These are phyloP conservation scores for Tetheella fluctuosa DNA, from an alignment of 2,888 invertebrate genomes.

Conservation along the genomic window DNA sequence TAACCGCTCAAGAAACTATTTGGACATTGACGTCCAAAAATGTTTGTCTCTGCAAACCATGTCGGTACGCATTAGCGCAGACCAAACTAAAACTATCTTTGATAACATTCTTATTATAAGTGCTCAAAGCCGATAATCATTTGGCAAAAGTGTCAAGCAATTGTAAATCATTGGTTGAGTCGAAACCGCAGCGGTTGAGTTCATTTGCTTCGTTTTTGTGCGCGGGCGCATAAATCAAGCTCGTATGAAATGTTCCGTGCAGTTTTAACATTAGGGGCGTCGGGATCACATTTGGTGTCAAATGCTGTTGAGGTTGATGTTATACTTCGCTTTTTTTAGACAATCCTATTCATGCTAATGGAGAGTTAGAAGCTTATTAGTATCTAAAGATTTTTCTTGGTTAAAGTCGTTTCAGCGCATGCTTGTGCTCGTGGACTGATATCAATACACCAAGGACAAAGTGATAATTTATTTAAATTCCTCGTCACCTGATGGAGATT, in stretches of 20 bases:
- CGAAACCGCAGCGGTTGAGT: slow-evolving; percentile 26
- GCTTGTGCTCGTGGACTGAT: not conserved
- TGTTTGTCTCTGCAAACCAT: slow-evolving; percentile 6
- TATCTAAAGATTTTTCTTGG: not conserved
- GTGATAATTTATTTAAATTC: too few species aligned
- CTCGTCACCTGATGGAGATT: too few species aligned
- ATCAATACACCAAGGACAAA: too few species aligned
- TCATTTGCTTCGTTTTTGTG: slow-evolving; percentile 46
- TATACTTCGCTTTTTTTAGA: slow-evolving; percentile 5
- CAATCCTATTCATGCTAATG: not conserved
- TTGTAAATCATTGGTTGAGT: slow-evolving; percentile 12
- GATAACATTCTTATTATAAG: not conserved
- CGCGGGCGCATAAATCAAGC: slow-evolving; percentile 58
- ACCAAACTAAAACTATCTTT: not conserved
- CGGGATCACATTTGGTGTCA: slow-evolving; percentile 58
- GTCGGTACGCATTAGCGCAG: not conserved
- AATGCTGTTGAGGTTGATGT: slow-evolving; percentile 29
- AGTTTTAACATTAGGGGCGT: slow-evolving; percentile 67
- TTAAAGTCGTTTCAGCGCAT: not conserved
- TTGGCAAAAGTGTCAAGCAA: not conserved
- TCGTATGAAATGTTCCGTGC: slow-evolving; percentile 68
- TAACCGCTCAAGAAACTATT: slow-evolving; percentile 5
- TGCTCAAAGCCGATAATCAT: not conserved
- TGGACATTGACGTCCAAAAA: slow-evolving; percentile 8
- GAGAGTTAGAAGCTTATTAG: slow-evolving; percentile 6